A percentile compares a stretch with the other conserved stretches of the same genome.
Evolutionary conservation across 2,797 vertebrate species (phyloP).

Genomic region (Telmatherina bonti): DNA sequence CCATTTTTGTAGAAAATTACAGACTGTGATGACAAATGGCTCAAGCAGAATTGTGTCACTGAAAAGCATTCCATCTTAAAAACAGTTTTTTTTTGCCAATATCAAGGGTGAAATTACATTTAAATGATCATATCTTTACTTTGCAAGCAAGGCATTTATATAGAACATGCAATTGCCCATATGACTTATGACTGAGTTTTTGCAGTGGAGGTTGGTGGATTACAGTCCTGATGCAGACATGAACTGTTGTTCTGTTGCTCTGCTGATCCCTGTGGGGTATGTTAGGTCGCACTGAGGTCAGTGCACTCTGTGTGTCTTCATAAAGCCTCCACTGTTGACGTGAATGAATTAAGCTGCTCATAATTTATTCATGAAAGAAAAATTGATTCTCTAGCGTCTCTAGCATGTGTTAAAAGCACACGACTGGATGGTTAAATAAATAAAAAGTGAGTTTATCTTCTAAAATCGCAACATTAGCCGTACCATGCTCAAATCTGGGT

Average conservation of each 20-base stretch:
- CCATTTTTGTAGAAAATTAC: slow-evolving; percentile 18
- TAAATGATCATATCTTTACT: no score
- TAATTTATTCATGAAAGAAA: slow-evolving; percentile 51
- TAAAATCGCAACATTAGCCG: background rate
- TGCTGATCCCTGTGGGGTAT: slow-evolving; percentile 10
- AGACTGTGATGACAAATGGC: slow-evolving; percentile 15
- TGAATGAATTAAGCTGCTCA: slow-evolving; percentile 41
- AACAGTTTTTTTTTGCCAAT: no score
- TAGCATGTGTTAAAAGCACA: slow-evolving; percentile 14
- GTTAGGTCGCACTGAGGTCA: slow-evolving; percentile 49
- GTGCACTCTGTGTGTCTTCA: slow-evolving; percentile 21
- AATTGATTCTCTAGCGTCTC: slow-evolving; percentile 33
- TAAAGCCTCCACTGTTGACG: slow-evolving; percentile 41
- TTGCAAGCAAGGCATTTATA: background rate
- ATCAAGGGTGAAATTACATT: no score
- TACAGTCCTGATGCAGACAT: background rate
- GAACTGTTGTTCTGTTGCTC: background rate
- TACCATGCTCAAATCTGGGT: background rate
- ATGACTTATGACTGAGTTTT: background rate
- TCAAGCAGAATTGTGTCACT: background rate
- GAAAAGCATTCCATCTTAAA: background rate
- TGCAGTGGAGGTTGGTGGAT: background rate
- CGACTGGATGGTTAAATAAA: background rate
- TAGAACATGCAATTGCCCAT: background rate
- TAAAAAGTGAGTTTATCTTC: background rate